Conservation (phyloP, 2,113 vertebrate genomes). For the Heterocephalus glaber region DNA sequence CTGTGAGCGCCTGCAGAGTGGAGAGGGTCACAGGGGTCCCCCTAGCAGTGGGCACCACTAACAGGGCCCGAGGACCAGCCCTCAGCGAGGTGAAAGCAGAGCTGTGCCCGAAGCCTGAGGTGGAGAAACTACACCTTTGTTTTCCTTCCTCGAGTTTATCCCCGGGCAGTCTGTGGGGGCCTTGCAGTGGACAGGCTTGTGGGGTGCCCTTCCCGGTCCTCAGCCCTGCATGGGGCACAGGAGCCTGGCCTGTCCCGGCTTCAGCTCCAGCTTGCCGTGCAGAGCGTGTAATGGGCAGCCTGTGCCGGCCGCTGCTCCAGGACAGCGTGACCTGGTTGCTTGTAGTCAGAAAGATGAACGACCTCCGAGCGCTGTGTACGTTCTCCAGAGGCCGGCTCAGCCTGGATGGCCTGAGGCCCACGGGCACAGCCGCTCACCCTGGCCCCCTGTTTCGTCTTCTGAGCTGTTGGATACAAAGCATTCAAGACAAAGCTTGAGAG, state of each 20-base stretch:
- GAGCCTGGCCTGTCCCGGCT: not conserved
- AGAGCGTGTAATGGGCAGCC: not conserved
- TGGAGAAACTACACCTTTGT: slow-evolving; percentile 57
- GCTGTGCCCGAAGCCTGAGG: slow-evolving; percentile 38
- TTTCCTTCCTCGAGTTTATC: slow-evolving; percentile 56
- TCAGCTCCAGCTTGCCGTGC: not conserved
- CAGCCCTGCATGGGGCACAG: rapidly evolving
- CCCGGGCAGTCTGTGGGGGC: not conserved
- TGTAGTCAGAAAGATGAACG: slow-evolving; percentile 13
- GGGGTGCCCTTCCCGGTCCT: not conserved
- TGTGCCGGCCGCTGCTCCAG: not conserved
- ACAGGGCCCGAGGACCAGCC: slow-evolving; percentile 45
- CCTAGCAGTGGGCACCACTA: not conserved
- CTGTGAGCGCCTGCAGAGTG: not conserved
- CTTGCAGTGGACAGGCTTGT: not conserved
- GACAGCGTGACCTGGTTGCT: not conserved
- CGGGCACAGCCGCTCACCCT: not conserved
- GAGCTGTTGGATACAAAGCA: not conserved
- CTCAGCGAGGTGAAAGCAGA: not conserved
- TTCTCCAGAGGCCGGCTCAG: not conserved
- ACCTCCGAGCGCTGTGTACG: not conserved
- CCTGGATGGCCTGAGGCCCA: not conserved
- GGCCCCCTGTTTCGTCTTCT: not conserved
- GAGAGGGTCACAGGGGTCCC: not conserved
- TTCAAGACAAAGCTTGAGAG: not conserved